Base-by-base conservation (phyloP, 1,140 invertebrate genomes). In the Atta texana region DNA sequence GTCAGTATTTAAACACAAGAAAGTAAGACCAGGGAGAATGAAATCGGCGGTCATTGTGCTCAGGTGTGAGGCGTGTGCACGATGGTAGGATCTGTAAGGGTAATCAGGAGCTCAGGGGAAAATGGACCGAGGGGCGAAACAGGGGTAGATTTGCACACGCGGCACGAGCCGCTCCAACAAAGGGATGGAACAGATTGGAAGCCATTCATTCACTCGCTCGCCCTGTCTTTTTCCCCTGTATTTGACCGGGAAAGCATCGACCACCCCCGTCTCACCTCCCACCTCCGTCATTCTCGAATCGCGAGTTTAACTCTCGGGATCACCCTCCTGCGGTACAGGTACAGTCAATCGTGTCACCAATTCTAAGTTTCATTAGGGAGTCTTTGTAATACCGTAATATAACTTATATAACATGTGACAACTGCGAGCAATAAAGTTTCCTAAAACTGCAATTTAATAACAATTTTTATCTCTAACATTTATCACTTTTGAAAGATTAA, bases 141-240 rank as follows among this genome's bases (percentile, higher is more conserved):
- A 68, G 68, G 89, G 92, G 89, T 86, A 76, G 91, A 86, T 95
- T 95, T 95, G 94, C 94, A 93, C 94, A 93, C 94, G 94, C 95
- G 95, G 93, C 95, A 95, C 95, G 94, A 94, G 94, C 92, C 94
- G 91, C 89, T 77, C 66, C 89, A 92, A 93, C 93, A 94, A 94
- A 94, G 94, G 92, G 90, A 93, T 91, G 89, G 89, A 90, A 90
- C 90, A 90, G 90, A 90, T 91, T 90, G 89, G 90, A 88, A 91
- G 89, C 92, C 92, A 92, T 87, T 91, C 72, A 86, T 77, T 77
- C 86, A 84, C 74, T 85, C 89, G 66, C 64, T 63, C 61, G 51
- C 34, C 88, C 61, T 88, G 80, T 92, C 89, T 91, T 93, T 91
- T 92, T 92, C 89, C 77, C 74, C 88, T 91, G 85, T 93, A 91